Base-by-base conservation (phyloP, 2,888 invertebrate species). In the Chloroclysta siterata region DNA sequence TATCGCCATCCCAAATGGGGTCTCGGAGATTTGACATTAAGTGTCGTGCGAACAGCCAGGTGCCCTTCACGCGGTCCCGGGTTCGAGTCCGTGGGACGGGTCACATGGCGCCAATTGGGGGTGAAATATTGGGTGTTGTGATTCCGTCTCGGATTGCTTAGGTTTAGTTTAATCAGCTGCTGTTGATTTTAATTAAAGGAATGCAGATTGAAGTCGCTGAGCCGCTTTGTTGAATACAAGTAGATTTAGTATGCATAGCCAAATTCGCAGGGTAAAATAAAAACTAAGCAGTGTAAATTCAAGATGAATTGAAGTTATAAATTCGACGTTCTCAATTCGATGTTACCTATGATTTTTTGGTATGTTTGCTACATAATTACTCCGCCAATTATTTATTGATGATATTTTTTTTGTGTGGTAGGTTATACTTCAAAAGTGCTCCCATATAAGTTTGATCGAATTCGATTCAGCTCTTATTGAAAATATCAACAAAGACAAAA, bases 1-100 rank as follows among this genome's bases (percentile, higher is more conserved):
- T 60, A 64, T 63, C 59, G 48, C 14, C 58, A 15, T 60, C 60
- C 65, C 58, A 62, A 61, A 61, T 57, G 62, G 72, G 72, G 69
- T 54, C 53, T 61, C 65, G 68, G 65, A 65, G 69, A 69, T 65
- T 73, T 69, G 66, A 53, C 65, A 70, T 66, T 80, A 77, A 82
- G 82, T 80, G 80, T 69, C 78, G 82, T 82, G 82, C 59, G 82
- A 82, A 56, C 48, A 17, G 29, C 53, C 81, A 80, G 78, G 75
- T 80, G 82, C 53, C 36, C 41, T 42, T 71, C 73, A 55, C 75
- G 63, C 64, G 60, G 60, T 67, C 72, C 71, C 70, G 44, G 47
- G 55, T 70, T 67, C 67, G 66, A 51, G 36, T 57, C 53, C 63
- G 64, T 67, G 67, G 28, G 60, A 68, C 56, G 69, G 63, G 63